Evolutionary conservation across 2,113 vertebrate species (phyloP), one percentile per base, ranked within the genome.

Genomic region (Tyrannus savana): DNA sequence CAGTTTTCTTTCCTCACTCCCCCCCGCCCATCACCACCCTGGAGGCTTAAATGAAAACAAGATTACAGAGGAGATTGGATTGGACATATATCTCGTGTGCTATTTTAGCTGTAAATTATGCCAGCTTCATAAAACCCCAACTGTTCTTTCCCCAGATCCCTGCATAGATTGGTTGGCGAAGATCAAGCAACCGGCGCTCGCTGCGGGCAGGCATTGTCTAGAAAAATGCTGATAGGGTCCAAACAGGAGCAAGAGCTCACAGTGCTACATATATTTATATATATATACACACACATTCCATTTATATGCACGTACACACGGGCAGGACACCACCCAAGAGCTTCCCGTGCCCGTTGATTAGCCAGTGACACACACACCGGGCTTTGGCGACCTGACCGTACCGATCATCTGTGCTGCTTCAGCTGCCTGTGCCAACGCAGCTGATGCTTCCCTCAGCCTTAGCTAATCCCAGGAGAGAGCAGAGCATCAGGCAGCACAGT

Each of bases 111-210:
- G 89, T 94, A 93, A 95, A 96, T 96, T 96, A 95, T 90, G 68
- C 95, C 86, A 90, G 95, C 95, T 93, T 93, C 93, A 96, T 95
- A 96, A 97, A 96, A 90, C 47, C 92, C 92, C 90, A 96, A 94
- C 91, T 97, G 96, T 89, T 97, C 86, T 68, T 88, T 71, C 72
- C 89, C 0, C 8, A 89, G 91, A 87, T 95, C 93, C 74, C 89
- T 71, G 90, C 90, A 30, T n/a, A 77, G 92, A 95, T 88, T 86
- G 93, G 83, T 64, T 95, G 76, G 76, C 90, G 69, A 6, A 85
- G 78, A 94, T 87, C 93, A 93, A 84, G 93, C 23, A 19, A 67
- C 35, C 0, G 0, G 69, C 4, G 0, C 76, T 92, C 0, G 4
- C 86, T 55, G 73, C 3, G 7, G 73, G 74, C 75, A 92, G 75